Base-by-base conservation (phyloP, 64 coral and sea anemone genomes). In the Actinia tenebrosa region DNA sequence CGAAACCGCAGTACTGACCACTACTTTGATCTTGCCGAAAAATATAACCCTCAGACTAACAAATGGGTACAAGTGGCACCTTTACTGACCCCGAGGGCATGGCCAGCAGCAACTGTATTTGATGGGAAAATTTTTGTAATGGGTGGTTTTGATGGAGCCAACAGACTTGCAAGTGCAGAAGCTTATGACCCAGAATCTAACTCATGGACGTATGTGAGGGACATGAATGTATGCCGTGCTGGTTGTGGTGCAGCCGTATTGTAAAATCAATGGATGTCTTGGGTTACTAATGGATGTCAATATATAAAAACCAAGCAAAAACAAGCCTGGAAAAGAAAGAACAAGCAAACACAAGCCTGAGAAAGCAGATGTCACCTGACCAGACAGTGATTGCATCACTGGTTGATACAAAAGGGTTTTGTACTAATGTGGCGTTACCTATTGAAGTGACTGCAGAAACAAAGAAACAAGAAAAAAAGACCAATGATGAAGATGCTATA, bases 141-240 rank as follows among this genome's bases (percentile, higher is more conserved):
- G 27, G 97, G 97, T 89, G 97, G 97, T 42, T 99, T 99, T 89
- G 97, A 99, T 99, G 97, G 97, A 20, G 91, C 94, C 5, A 92
- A 95, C 83, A 90, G 97, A 7, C 87, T 99, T 17, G 86, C 87
- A 9, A 95, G 90, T 91, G 97, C 94, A 7, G 97, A 99, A 53
- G 93, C 94, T 20, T 99, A 95, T 83, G 91, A 99, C 30, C 88
- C 97, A 11, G 93, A 93, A 10, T 77, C 71, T n/a, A 88, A 99
- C 64, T 80, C 88, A 19, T 99, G 97, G 97, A 88, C 64, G 58
- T 92, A 90, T 87, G 91, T 99, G 45, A 89, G 94, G 66, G 97
- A 95, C 78, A 89, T 99, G 90, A 95, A 99, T 60, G 94, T 95
- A 19, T 92, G 63, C 9, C 88, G 97, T 61, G 97, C 97, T 13